Conservation (phyloP, 2,113 vertebrate species). For the Glaucidium brasilianum region DNA sequence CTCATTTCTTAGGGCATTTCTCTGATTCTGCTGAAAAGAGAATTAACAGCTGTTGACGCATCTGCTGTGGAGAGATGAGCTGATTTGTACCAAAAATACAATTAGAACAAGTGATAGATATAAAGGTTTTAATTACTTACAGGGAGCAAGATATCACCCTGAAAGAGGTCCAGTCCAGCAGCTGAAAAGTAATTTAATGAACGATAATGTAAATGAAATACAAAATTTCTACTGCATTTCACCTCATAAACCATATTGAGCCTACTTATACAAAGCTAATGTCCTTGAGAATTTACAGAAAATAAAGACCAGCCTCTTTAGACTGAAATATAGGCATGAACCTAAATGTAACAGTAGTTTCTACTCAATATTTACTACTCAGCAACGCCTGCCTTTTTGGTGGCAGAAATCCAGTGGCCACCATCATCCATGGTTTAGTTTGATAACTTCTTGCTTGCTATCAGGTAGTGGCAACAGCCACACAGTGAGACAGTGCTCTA, state of each 20-base stretch:
- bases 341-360: background rate
- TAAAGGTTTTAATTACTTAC: constrained; percentile 60
- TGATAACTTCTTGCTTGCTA: background rate
- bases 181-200: constrained; percentile 60
- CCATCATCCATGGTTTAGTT: background rate
- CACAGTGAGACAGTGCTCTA: background rate
- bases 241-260: background rate
- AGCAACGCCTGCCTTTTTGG: background rate
- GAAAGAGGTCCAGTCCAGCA: constrained; percentile 79
- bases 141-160: constrained; percentile 85
- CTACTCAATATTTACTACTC: background rate
- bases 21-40: constrained; percentile 60
- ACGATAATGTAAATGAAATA: background rate
- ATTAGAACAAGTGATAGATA: background rate
- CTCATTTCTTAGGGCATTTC: constrained; percentile 78
- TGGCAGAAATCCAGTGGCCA: background rate
- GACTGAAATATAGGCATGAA: background rate
- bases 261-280: background rate
- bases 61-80: background rate
- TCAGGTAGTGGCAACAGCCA: background rate
- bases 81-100: background rate
- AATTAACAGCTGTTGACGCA: background rate
- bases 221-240: background rate
- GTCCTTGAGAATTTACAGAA: background rate
- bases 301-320: background rate